Conservation (phyloP, 2,888 invertebrate species). For the Sturmia bella region DNA sequence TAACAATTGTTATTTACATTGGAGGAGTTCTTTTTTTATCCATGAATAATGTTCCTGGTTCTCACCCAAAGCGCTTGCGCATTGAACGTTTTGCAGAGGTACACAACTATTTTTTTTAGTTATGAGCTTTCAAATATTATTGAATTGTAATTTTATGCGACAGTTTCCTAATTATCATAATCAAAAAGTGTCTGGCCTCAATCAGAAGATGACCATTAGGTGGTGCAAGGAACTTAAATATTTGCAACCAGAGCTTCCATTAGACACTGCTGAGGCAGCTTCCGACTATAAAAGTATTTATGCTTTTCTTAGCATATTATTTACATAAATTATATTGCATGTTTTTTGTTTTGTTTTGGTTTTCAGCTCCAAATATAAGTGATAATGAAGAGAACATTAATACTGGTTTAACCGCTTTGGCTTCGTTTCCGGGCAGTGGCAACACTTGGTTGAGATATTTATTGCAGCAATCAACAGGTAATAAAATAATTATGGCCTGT, state of each 20-base stretch:
- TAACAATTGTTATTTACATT: slow-evolving; percentile 81
- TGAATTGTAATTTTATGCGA: neutral
- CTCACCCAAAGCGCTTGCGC: slow-evolving; percentile 78
- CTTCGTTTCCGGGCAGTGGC: slow-evolving; percentile 92
- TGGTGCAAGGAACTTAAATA: slow-evolving; percentile 81
- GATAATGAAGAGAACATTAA: slow-evolving; percentile 60
- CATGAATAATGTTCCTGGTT: slow-evolving; percentile 81
- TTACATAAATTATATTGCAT: neutral
- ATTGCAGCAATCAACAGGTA: slow-evolving; percentile 90
- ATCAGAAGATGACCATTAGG: slow-evolving; percentile 79
- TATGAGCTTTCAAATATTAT: neutral
- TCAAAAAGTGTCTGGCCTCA: slow-evolving; percentile 77
- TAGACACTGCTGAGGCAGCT: slow-evolving; percentile 71
- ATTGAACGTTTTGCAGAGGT: slow-evolving; percentile 79
- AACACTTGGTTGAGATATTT: slow-evolving; percentile 92
- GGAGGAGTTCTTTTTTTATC: slow-evolving; percentile 81
- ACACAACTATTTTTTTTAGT: slow-evolving; percentile 47
- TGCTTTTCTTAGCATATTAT: neutral
- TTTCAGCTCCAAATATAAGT: slow-evolving; percentile 64
- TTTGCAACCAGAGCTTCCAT: slow-evolving; percentile 77
- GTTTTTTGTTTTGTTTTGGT: slow-evolving; percentile 2
- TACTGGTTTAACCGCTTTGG: slow-evolving; percentile 84
- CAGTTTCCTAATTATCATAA: slow-evolving; percentile 79
- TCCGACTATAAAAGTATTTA: slow-evolving; percentile 71
- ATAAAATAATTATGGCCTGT: slow-evolving; percentile 8